Base-by-base conservation (phyloP, 1,140 invertebrate species). In the Cataglyphis hispanica region DNA sequence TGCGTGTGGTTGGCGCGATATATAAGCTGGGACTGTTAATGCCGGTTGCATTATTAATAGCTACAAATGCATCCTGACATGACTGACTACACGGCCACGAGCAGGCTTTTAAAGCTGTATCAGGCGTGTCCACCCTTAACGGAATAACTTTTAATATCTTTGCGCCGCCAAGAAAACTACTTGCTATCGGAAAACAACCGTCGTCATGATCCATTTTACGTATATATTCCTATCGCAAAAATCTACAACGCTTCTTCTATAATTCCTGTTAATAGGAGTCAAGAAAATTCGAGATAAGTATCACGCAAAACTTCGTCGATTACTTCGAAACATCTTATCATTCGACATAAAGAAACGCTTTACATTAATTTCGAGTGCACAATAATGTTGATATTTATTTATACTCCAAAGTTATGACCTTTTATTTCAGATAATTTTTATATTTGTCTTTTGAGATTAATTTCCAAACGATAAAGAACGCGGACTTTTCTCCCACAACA, bases 11-110 rank as follows among this genome's bases (percentile, higher is more conserved):
- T 34, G 78, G 37, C 13, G 53, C 67, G 53, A 83, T 83, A 83
- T 43, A 81, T 72, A 81, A 83, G 50, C 67, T 83, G 53, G 50
- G 37, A 83, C 78, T 83, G 67, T 83, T 83, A 83, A 83, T 83
- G 67, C 37, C 53, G n/a, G 67, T 37, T 72, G 78, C 66, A 83
- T 83, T 83, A 83, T 83, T 83, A 83, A 83, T 83, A 67, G 67
- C 67, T 72, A 83, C 78, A 74, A 83, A 83, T 83, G 78, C 67
- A 83, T 83, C 67, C 78, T 74, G 78, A 83, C 70, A 27, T 83
- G 67, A 60, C 78, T 83, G 67, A 60, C 78, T 78, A 83, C 72
- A 61, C 37, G 53, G 7, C 78, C 37, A 61, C 66, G 25, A 22
- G 67, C 78, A 19, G 27, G 67, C 78, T 83, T 83, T 83, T 72